Evolutionary conservation across 1,140 invertebrate species (phyloP).

Genomic region (Linepithema humile): DNA sequence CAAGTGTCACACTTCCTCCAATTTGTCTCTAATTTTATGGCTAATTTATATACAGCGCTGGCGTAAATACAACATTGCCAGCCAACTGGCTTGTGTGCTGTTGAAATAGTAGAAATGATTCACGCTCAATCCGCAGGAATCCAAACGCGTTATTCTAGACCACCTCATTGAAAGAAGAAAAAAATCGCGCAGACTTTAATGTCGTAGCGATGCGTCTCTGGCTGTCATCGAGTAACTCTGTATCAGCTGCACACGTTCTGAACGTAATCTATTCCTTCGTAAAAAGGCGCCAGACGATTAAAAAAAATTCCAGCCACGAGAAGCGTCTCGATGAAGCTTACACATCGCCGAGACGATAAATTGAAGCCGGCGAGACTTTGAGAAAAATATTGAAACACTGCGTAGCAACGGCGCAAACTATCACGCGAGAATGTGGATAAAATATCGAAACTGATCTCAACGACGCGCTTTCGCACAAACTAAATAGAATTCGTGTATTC

Average conservation of each 20-base stretch:
- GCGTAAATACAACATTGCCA: not conserved
- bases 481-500: constrained; percentile 10
- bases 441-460: constrained; percentile 57
- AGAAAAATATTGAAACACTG: constrained; percentile 62
- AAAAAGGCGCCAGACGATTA: not conserved
- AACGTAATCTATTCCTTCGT: not conserved
- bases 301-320: constrained; percentile 12
- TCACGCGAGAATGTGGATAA: constrained; percentile 43
- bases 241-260: not conserved
- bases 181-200: not conserved
- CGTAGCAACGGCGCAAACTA: constrained; percentile 48
- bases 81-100: too few species aligned
- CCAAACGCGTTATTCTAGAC: not conserved
- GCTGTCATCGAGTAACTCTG: not conserved
- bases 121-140: not conserved
- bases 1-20: not conserved
- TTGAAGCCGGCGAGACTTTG: constrained; percentile 59
- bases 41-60: not conserved
- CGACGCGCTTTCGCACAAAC: constrained; percentile 22
- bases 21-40: not conserved
- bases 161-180: not conserved
- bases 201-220: not conserved
- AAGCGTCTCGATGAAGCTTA: constrained; percentile 17
- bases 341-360: constrained; percentile 42
- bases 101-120: too few species aligned